phyloP scores from a whole-genome alignment of 1,140 invertebrate species.

The Campodea augens region DNA sequence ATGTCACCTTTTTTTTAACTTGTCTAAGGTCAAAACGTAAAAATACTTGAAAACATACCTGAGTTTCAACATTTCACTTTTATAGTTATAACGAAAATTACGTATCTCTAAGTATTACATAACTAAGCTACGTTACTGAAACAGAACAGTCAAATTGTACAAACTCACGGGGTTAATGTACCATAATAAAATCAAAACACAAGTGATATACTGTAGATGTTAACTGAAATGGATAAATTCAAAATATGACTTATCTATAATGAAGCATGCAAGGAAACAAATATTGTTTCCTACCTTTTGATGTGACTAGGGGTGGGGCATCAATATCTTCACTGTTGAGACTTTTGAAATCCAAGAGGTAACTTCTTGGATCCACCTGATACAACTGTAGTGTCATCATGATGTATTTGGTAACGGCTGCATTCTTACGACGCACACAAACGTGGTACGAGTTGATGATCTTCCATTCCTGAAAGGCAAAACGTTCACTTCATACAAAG shows the following conservation, averaged over 20 bases:
- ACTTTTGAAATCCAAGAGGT: conserved; percentile 93
- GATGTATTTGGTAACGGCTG: conserved; percentile 57
- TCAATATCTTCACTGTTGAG: conserved; percentile 46
- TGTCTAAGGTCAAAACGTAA: no score
- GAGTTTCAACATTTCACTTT: no score
- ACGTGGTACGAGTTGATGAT: conserved; percentile 89
- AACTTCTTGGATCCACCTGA: conserved; percentile 96
- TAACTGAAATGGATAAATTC: neutral
- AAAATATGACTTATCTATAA: neutral
- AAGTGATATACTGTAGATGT: no score
- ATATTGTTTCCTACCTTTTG: no score
- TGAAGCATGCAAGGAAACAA: no score
- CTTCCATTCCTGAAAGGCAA: conserved; percentile 72
- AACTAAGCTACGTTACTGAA: neutral
- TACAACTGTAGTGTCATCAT: conserved; percentile 98
- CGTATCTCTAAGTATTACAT: neutral
- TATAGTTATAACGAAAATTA: no score
- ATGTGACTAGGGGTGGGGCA: no score
- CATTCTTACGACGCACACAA: conserved; percentile 71
- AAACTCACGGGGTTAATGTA: no score
- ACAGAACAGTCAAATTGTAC: neutral
- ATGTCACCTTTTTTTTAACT: no score
- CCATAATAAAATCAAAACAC: neutral
- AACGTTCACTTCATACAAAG: neutral
- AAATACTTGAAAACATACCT: no score